Percentiles rank a stretch among this genome's conserved stretches.
Evolutionary conservation across 2,888 invertebrate genomes (phyloP).

Genomic region (Latrodectus elegans): DNA sequence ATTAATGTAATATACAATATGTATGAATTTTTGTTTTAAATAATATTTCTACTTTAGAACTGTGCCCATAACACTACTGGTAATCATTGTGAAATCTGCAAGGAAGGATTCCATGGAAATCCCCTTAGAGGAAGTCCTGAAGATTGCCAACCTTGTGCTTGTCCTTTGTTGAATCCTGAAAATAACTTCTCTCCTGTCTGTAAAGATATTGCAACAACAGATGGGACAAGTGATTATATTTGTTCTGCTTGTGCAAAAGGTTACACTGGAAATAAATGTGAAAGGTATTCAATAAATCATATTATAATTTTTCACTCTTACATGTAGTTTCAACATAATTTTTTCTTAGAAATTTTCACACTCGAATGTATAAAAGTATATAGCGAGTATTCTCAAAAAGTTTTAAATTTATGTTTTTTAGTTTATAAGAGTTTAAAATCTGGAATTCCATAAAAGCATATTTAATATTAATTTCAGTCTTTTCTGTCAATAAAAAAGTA

Average conservation of each 20-base stretch:
- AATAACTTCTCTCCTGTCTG: slow-evolving; percentile 85
- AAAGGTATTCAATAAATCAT: slow-evolving; percentile 81
- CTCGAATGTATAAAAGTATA: too few relatives aligned
- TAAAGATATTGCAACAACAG: slow-evolving; percentile 65
- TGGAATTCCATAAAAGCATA: too few relatives aligned
- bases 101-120: slow-evolving; percentile 89
- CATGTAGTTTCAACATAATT: too few relatives aligned
- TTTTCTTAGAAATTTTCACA: too few relatives aligned
- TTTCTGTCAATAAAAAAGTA: too few relatives aligned
- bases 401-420: too few relatives aligned
- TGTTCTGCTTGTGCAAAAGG: slow-evolving; percentile 92
- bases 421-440: too few relatives aligned
- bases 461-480: too few relatives aligned
- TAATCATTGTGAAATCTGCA: slow-evolving; percentile 77
- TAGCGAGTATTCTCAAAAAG: too few relatives aligned
- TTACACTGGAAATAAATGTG: slow-evolving; percentile 91
- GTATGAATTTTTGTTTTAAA: not conserved
- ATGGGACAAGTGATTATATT: slow-evolving; percentile 80
- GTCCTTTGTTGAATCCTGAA: slow-evolving; percentile 80
- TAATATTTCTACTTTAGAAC: slow-evolving; percentile 72
- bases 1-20: too few relatives aligned
- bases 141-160: slow-evolving; percentile 91
- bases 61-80: slow-evolving; percentile 77
- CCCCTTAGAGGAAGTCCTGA: slow-evolving; percentile 82
- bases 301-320: not conserved